Evolutionary conservation across 2,113 vertebrate genomes (phyloP).

Genomic region (Corythoichthys intestinalis): DNA sequence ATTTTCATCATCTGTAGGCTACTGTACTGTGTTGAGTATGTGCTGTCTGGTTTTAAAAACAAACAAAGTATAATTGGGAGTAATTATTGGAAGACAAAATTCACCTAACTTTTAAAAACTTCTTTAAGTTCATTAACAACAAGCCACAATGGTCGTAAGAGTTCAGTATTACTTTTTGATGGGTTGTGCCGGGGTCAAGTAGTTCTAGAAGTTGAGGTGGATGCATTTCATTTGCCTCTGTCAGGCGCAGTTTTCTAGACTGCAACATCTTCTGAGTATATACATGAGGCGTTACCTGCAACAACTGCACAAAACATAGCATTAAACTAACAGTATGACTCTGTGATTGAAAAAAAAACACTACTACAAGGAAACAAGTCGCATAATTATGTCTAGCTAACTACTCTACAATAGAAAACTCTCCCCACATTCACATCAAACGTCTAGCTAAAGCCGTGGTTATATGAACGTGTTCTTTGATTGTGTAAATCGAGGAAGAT

Average conservation of each 20-base stretch:
- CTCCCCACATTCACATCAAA: not conserved
- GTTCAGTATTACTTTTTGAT: constrained; percentile 6
- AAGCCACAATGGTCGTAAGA: not conserved
- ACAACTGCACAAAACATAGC: not conserved
- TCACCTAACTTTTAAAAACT: not conserved
- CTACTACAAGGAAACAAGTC: not conserved
- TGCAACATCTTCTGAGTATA: constrained; percentile 6
- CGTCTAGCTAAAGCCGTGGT: not conserved
- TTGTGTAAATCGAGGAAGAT: not conserved
- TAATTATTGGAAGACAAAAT: not conserved
- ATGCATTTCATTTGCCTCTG: not conserved
- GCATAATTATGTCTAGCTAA: not conserved
- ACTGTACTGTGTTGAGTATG: not conserved
- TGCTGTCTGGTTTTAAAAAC: not conserved
- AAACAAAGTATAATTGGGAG: not conserved
- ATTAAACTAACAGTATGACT: not conserved
- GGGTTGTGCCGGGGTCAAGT: not conserved
- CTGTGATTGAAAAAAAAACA: not conserved
- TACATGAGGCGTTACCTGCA: constrained; percentile 5
- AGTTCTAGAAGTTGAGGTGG: not conserved
- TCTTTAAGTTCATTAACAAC: not conserved
- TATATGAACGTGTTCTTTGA: not conserved
- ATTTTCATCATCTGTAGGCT: not conserved
- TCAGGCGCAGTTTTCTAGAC: not conserved
- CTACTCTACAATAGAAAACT: not conserved